Percentiles rank a stretch among this genome's conserved stretches.
phyloP scores from a whole-genome alignment of 1,140 invertebrate species.

The Neotoxoptera formosana region DNA sequence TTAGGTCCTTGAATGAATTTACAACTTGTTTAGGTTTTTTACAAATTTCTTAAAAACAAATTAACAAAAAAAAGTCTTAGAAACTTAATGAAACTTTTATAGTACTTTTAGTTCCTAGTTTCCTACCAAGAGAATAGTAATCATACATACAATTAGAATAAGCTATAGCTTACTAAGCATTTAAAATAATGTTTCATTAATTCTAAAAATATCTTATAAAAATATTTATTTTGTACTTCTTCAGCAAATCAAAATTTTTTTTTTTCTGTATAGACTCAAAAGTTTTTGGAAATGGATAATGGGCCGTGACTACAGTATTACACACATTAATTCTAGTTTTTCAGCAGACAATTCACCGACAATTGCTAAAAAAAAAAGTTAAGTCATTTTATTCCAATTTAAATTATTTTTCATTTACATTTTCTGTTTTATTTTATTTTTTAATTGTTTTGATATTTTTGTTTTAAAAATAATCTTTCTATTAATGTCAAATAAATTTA shows the following conservation, averaged over 20 bases:
- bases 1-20: background rate
- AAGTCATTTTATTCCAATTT: background rate
- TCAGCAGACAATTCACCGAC: slow-evolving; percentile 40
- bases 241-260: background rate
- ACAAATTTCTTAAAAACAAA: background rate
- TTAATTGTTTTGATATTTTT: slow-evolving; percentile 23
- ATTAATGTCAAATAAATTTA: background rate
- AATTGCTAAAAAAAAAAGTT: slow-evolving; percentile 50
- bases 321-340: slow-evolving; percentile 53
- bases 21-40: background rate
- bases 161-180: background rate
- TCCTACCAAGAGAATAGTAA: too few species aligned
- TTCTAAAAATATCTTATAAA: background rate
- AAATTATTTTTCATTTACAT: slow-evolving; percentile 23
- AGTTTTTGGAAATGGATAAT: slow-evolving; percentile 56
- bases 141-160: too few species aligned
- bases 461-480: background rate
- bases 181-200: background rate
- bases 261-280: slow-evolving; percentile 24
- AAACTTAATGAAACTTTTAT: too few species aligned
- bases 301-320: slow-evolving; percentile 49
- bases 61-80: background rate
- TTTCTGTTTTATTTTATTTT: background rate
- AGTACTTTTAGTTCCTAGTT: too few species aligned
- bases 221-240: background rate